Evolutionary conservation across 1,140 invertebrate genomes (phyloP).

Genomic region (Euura saliciscinereae): DNA sequence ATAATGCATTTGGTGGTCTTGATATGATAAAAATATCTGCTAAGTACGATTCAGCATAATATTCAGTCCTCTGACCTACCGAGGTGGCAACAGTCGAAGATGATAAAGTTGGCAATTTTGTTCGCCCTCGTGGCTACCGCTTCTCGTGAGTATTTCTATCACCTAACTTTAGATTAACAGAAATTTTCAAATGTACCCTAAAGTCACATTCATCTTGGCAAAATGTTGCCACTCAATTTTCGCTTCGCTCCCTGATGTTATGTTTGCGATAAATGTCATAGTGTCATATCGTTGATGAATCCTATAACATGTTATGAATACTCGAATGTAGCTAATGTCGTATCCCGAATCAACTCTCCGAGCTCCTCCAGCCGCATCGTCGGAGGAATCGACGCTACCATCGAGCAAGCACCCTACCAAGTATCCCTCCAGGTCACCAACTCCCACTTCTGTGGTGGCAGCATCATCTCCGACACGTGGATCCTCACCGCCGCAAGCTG

Average conservation of each 20-base stretch:
- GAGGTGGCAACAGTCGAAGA: background rate
- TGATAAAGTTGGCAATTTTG: background rate
- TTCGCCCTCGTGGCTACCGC: background rate
- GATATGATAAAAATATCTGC: too few species aligned
- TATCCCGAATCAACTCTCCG: background rate
- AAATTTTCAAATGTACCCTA: too few species aligned
- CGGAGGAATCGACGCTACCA: conserved; percentile 11
- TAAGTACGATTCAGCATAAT: too few species aligned
- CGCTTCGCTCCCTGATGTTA: too few species aligned
- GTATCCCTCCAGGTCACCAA: background rate
- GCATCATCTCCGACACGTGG: conserved; percentile 46
- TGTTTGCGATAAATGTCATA: too few species aligned
- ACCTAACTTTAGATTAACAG: too few species aligned
- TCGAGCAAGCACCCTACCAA: conserved; percentile 17
- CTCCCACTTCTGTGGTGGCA: conserved; percentile 53
- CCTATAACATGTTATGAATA: too few species aligned
- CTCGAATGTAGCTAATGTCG: background rate
- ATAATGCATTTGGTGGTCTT: too few species aligned
- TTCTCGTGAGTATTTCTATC: background rate
- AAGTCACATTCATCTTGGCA: too few species aligned
- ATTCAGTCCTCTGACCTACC: background rate
- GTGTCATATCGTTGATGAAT: too few species aligned
- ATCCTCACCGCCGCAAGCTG: conserved; percentile 59
- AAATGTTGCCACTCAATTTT: too few species aligned
- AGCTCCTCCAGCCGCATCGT: conserved; percentile 50